phyloP scores from a whole-genome alignment of 1,140 invertebrate genomes.

The Trachelipus rathkii region DNA sequence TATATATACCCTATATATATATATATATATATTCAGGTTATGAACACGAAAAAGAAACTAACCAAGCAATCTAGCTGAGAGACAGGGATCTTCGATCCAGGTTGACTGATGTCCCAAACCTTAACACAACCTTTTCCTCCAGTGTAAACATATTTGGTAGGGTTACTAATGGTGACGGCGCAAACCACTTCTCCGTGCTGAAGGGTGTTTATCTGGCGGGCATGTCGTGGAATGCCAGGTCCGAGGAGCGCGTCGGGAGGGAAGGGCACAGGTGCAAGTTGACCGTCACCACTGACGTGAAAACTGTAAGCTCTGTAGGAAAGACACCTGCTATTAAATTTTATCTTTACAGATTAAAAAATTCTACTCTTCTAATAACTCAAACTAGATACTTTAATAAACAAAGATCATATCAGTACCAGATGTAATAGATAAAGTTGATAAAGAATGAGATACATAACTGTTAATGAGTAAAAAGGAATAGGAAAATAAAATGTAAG shows the following conservation, averaged over 20 bases:
- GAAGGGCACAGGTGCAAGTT: conserved; percentile 88
- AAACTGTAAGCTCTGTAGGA: conserved; percentile 60
- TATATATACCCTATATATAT: conserved; percentile 17
- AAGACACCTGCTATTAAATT: neutral
- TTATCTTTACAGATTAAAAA: no score
- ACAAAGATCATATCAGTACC: no score
- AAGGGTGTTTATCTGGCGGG: conserved; percentile 81
- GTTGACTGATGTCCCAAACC: conserved; percentile 76
- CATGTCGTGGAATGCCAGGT: conserved; percentile 86
- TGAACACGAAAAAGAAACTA: conserved; percentile 48
- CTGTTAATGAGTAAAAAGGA: no score
- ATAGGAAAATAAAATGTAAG: no score
- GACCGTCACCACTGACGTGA: conserved; percentile 60
- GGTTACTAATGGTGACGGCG: conserved; percentile 79
- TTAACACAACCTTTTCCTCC: conserved; percentile 99
- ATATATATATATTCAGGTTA: conserved; percentile 14
- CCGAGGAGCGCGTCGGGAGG: conserved; percentile 89
- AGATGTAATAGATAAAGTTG: no score
- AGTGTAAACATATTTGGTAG: conserved; percentile 91
- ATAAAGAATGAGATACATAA: no score
- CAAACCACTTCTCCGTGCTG: conserved; percentile 92
- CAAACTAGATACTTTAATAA: no score
- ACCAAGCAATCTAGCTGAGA: conserved; percentile 90
- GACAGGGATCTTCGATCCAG: conserved; percentile 72
- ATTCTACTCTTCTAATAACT: no score